A percentile compares a stretch with the other conserved stretches of the same genome.
phyloP scores from a whole-genome alignment of 2,888 invertebrate species.

The Pasiphila rectangulata region DNA sequence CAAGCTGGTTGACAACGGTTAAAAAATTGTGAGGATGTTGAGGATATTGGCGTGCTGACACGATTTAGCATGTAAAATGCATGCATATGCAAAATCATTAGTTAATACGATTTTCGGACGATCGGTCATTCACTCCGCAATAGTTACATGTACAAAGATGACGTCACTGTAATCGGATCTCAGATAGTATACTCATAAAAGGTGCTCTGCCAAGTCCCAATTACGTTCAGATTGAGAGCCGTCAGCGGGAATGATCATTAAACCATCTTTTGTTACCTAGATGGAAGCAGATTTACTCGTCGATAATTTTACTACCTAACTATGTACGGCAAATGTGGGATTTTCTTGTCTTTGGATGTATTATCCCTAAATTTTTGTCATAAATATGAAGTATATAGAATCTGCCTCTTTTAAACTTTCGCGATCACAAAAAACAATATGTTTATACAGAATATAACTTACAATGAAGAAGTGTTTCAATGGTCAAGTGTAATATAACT shows the following conservation, averaged over 20 bases:
- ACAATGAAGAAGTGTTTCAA: too few relatives aligned
- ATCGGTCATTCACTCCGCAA: background rate
- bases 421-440: too few relatives aligned
- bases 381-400: too few relatives aligned
- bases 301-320: background rate
- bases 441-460: too few relatives aligned
- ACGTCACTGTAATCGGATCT: conserved; percentile 25
- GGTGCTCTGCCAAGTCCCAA: conserved; percentile 58
- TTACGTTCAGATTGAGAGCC: conserved; percentile 59
- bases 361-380: background rate
- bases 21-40: too few relatives aligned
- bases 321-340: background rate
- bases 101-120: too few relatives aligned
- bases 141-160: conserved; percentile 8
- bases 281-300: conserved; percentile 12
- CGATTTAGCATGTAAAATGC: too few relatives aligned
- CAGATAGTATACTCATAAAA: conserved; percentile 45
- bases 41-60: too few relatives aligned
- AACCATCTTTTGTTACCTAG: conserved; percentile 42
- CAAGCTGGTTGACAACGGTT: too few relatives aligned
- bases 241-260: conserved; percentile 53
- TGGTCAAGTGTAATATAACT: too few relatives aligned
- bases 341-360: background rate
- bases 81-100: too few relatives aligned
- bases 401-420: too few relatives aligned